Percentiles rank a stretch among this genome's conserved stretches.
phyloP scores from a whole-genome alignment of 2,113 vertebrate species.

The Pollachius pollachius region DNA sequence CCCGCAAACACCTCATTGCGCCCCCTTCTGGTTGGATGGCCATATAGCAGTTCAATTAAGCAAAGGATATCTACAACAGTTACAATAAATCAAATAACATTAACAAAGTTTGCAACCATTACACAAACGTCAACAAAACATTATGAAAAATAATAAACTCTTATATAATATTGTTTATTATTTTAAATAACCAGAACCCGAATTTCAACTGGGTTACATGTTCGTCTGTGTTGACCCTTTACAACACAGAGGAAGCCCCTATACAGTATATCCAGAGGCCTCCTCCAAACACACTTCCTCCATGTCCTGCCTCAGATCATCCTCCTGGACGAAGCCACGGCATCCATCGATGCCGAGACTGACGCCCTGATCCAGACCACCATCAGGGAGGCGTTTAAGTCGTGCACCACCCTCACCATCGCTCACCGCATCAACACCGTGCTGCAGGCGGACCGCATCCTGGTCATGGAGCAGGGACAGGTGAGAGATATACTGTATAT shows the following conservation, averaged over 20 bases:
- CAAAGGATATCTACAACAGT: too few species aligned
- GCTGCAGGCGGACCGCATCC: constrained; percentile 72
- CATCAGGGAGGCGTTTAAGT: constrained; percentile 75
- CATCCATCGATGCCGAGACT: constrained; percentile 83
- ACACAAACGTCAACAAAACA: too few species aligned
- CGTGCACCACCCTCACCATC: constrained; percentile 81
- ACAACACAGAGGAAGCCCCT: neutral
- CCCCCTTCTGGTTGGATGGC: too few species aligned
- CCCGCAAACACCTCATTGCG: too few species aligned
- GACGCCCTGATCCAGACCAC: constrained; percentile 79
- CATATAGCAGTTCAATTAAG: too few species aligned
- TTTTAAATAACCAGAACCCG: too few species aligned
- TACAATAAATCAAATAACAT: too few species aligned
- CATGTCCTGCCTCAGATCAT: constrained; percentile 70
- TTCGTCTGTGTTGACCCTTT: neutral
- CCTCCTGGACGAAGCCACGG: constrained; percentile 83
- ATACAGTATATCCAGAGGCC: neutral
- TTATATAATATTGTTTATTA: too few species aligned
- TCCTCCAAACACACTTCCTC: neutral
- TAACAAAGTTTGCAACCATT: too few species aligned
- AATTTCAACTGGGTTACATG: too few species aligned
- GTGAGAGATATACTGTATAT: constrained; percentile 45
- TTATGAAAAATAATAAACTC: too few species aligned
- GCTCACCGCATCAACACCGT: constrained; percentile 83
- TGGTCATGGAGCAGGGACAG: constrained; percentile 82